Conservation (phyloP, 2,113 vertebrate genomes). For the Ginglymostoma cirratum region DNA sequence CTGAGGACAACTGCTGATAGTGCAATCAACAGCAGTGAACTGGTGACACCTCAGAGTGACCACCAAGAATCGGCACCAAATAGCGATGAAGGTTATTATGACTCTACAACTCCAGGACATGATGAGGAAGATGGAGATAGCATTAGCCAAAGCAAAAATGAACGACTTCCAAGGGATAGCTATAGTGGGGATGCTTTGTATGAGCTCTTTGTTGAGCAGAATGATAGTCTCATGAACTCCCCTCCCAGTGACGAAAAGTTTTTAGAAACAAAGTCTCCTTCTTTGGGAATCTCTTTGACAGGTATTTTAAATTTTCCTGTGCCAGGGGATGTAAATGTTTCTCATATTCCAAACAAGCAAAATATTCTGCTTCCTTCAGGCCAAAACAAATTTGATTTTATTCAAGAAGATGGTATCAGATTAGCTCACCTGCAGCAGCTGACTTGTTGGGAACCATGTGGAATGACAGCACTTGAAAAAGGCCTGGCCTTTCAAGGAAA, state of each 20-base stretch:
- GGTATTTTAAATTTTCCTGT: constrained; percentile 62
- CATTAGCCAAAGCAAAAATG: constrained; percentile 56
- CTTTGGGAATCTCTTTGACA: constrained; percentile 54
- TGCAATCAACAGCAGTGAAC: constrained; percentile 47
- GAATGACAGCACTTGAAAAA: constrained; percentile 52
- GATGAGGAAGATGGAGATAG: constrained; percentile 77
- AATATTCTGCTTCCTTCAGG: neutral
- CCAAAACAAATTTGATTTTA: constrained; percentile 53
- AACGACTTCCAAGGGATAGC: constrained; percentile 83
- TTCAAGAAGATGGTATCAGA: constrained; percentile 70
- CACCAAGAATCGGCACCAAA: constrained; percentile 88
- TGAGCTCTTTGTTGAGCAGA: constrained; percentile 77
- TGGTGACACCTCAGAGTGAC: constrained; percentile 85
- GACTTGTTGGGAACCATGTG: constrained; percentile 65
- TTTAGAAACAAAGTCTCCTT: constrained; percentile 56
- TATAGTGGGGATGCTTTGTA: constrained; percentile 95
- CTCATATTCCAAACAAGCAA: neutral
- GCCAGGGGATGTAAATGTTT: constrained; percentile 48
- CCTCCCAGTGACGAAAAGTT: constrained; percentile 65
- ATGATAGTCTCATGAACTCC: constrained; percentile 73
- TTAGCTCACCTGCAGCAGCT: constrained; percentile 71
- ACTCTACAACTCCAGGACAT: constrained; percentile 83
- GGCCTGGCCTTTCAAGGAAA: constrained; percentile 44
- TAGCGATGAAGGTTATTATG: constrained; percentile 94
- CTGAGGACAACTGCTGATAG: neutral